These are phyloP conservation scores for Anthoscopus minutus DNA, from an alignment of 2,113 vertebrate species.

Conservation along the genomic window DNA sequence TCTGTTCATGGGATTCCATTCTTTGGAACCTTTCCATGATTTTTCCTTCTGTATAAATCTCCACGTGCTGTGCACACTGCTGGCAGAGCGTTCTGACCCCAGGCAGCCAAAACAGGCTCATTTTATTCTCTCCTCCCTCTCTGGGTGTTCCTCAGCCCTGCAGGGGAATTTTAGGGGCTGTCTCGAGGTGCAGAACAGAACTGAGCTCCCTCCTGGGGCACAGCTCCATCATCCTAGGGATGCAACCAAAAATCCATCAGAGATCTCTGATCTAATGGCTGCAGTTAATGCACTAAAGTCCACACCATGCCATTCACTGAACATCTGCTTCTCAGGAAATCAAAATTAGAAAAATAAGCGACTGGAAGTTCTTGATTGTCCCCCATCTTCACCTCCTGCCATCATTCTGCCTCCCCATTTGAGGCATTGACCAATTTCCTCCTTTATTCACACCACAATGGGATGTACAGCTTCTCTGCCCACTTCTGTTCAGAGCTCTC, in stretches of 20 bases:
- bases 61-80: background rate
- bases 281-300: rapidly evolving
- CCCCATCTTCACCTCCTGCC: background rate
- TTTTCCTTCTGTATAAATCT: background rate
- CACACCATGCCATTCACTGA: rapidly evolving
- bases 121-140: background rate
- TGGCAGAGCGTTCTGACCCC: background rate
- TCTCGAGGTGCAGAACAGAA: background rate
- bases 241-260: background rate
- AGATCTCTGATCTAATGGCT: rapidly evolving
- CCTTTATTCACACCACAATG: background rate
- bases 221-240: background rate
- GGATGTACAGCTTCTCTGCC: background rate
- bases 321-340: rapidly evolving
- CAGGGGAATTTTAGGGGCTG: background rate
- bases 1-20: background rate
- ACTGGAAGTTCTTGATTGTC: background rate
- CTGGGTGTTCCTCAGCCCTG: background rate
- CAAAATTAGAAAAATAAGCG: rapidly evolving
- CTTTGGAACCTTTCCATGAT: background rate
- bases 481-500: background rate
- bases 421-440: background rate
- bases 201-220: slow-evolving; percentile 6
- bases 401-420: background rate
- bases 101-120: background rate